Percentiles rank a stretch among this genome's conserved stretches.
These are phyloP conservation scores for Tursiops truncatus DNA, from an alignment of 2,113 vertebrate genomes.

Conservation along the genomic window DNA sequence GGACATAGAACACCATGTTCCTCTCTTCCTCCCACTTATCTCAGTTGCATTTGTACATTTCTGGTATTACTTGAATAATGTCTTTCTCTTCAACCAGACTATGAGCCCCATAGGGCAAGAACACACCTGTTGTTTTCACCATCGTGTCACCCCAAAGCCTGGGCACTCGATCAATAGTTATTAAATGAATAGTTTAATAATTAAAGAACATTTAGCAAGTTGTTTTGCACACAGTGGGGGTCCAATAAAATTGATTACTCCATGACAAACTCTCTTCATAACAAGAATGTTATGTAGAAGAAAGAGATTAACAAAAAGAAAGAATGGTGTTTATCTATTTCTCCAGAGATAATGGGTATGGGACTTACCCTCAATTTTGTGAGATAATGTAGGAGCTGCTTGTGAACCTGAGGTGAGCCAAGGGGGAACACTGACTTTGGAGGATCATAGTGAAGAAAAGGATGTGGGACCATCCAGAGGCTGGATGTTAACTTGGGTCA, in stretches of 20 bases:
- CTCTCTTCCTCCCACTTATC: not conserved
- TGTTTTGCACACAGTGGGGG: not conserved
- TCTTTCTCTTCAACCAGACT: not conserved
- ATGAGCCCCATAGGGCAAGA: not conserved
- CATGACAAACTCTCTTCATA: not conserved
- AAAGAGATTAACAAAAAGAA: not conserved
- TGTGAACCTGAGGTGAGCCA: not conserved
- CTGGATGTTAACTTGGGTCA: not conserved
- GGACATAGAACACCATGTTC: not conserved
- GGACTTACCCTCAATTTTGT: not conserved
- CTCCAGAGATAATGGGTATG: not conserved
- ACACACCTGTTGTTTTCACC: not conserved
- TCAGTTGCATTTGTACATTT: not conserved
- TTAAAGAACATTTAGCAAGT: not conserved
- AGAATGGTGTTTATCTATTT: not conserved
- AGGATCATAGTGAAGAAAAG: not conserved
- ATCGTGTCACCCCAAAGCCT: not conserved
- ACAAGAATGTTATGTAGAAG: not conserved
- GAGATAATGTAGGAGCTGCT: not conserved
- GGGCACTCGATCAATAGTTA: not conserved
- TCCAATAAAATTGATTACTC: not conserved
- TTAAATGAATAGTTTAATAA: not conserved
- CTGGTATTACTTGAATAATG: not conserved
- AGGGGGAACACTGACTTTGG: not conserved
- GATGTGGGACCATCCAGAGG: not conserved